Evolutionary conservation across 2,113 vertebrate genomes (phyloP), one percentile per base, ranked within the genome.

Genomic region (Semnornis frantzii): DNA sequence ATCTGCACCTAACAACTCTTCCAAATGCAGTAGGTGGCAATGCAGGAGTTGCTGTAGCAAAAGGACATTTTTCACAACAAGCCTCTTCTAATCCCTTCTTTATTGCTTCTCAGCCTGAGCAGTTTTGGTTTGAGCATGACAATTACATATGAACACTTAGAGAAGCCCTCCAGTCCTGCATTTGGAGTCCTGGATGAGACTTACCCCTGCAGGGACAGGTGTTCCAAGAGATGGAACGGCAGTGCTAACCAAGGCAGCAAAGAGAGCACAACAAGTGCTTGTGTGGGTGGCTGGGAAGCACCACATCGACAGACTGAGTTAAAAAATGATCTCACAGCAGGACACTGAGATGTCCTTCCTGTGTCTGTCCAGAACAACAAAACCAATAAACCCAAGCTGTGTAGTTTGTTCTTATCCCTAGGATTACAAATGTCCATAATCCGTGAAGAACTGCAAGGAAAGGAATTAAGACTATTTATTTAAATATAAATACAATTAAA

Each of bases 381-480:
- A 48, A 44, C 50, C 50, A 34, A 19, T 2, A 30, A 50, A 85
- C 33, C 20, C 9, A 82, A 84, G 74, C 84, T 90, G 33, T 65
- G 73, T 89, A 88, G 93, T 82, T 95, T 88, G 77, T 95, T 92
- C 87, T 90, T 77, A 75, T 83, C 84, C 87, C 94, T 92, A 87
- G 75, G 91, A 83, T 85, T 88, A 21, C 66, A 76, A 92, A 71
- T 82, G 86, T 93, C 96, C 82, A 95, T 94, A 95, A 84, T 95
- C 93, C 60, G 13, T 69, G 83, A 92, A 92, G 81, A 97, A 88
- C 82, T 94, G 80, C 92, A 89, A 90, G 87, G 70, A 95, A 96
- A 91, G 77, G 78, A 95, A 66, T 94, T 89, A 92, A 92, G 89
- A 85, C 92, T 97, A 97, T 97, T 98, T 97, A 97, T 97, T 98